These are phyloP conservation scores for Platycercus adscitus DNA, from an alignment of 2,113 vertebrate genomes.

Conservation along the genomic window DNA sequence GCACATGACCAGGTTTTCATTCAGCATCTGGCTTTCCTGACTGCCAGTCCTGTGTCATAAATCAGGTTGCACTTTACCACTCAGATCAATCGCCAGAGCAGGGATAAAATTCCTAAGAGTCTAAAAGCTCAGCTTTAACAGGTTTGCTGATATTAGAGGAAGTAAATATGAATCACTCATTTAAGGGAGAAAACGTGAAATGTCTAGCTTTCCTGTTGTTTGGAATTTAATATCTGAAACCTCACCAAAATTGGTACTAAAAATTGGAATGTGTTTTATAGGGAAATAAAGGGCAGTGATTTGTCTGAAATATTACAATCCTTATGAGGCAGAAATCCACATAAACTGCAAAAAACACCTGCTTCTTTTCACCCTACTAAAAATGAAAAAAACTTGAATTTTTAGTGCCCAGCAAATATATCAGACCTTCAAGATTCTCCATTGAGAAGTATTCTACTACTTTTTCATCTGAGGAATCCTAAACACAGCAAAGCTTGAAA, in stretches of 20 bases:
- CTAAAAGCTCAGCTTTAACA: background rate
- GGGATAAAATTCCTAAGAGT: background rate
- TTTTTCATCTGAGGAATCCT: background rate
- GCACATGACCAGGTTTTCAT: background rate
- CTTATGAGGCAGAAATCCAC: background rate
- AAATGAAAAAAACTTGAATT: background rate
- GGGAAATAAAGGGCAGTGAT: background rate
- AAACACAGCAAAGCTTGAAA: background rate
- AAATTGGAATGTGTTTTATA: background rate
- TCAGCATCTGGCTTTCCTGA: background rate
- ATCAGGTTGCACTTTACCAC: background rate
- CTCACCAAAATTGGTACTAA: background rate
- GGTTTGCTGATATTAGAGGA: background rate
- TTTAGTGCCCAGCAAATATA: background rate
- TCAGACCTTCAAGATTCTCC: background rate
- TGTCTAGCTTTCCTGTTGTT: background rate
- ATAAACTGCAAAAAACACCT: background rate
- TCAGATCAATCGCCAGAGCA: background rate
- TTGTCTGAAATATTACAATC: background rate
- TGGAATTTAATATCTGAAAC: background rate
- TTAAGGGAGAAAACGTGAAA: background rate
- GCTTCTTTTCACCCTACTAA: background rate
- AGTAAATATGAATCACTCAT: background rate
- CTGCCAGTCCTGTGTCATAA: background rate
- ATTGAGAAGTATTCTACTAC: background rate